Evolutionary conservation across 2,888 invertebrate genomes (phyloP), one percentile per base, ranked within the genome.

Genomic region (Scaptomyza parva): DNA sequence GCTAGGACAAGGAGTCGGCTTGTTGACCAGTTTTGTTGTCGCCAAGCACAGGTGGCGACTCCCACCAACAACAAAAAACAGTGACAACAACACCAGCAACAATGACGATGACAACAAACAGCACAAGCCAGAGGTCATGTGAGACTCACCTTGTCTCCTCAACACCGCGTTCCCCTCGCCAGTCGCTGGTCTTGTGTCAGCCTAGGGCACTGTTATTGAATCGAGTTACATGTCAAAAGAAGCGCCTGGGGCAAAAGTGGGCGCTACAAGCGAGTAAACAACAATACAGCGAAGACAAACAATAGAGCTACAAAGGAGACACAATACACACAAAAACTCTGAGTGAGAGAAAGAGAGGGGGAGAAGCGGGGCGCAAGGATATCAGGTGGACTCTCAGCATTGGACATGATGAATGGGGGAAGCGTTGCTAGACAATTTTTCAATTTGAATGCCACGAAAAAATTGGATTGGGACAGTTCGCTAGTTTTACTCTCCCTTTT

Each of bases 231-330:
- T 83, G 88, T 83, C 86, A 86, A 83, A 83, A 72, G 82, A 78
- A 81, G 86, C 51, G 68, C 64, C 76, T 53, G 61, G 52, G 67
- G 74, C 64, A 62, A 64, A 63, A 60, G 78, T 72, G 80, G 76
- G 86, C 76, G 82, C 63, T 65, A 79, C 72, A 77, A 72, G 70
- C 78, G 68, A 76, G 84, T 84, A 80, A 88, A 85, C 88, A 85
- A 88, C 81, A 85, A 83, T 83, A 83, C 87, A 87, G 86, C 78
- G 67, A 82, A 81, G 86, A 82, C 88, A 83, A 87, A 83, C 82
- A 83, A 85, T 81, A 87, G 85, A 78, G 75, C 72, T 71, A 71
- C 71, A 84, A 80, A 61, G 73, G 67, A 61, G 76, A 62, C 70
- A 52, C 60, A 33, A 20, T 24, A 33, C 43, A 12, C 30, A 12